These are phyloP conservation scores for Globodera rostochiensis DNA, from an alignment of 1,140 invertebrate genomes.

Conservation along the genomic window DNA sequence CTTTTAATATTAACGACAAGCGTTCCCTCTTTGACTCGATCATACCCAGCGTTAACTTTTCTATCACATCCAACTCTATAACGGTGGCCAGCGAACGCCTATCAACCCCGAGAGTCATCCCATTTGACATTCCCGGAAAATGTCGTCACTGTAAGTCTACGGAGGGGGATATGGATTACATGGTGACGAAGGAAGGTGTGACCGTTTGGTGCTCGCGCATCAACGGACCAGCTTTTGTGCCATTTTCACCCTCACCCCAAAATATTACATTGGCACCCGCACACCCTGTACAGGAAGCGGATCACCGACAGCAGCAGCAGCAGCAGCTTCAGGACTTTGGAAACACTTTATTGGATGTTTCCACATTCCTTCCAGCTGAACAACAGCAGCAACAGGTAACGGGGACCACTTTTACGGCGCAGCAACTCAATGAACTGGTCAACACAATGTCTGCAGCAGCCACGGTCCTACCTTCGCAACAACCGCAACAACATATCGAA, in stretches of 20 bases:
- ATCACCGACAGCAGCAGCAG: too few relatives aligned
- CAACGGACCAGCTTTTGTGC: not conserved
- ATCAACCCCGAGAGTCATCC: not conserved
- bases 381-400: too few relatives aligned
- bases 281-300: too few relatives aligned
- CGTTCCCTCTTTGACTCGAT: not conserved
- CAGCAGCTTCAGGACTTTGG: too few relatives aligned
- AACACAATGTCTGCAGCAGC: too few relatives aligned
- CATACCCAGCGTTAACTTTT: not conserved
- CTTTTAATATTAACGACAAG: not conserved
- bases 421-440: too few relatives aligned
- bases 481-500: too few relatives aligned
- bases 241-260: not conserved
- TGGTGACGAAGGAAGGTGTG: slow-evolving; percentile 12
- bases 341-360: too few relatives aligned
- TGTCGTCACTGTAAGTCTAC: slow-evolving; percentile 14
- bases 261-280: too few relatives aligned
- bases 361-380: too few relatives aligned
- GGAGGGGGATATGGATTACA: slow-evolving; percentile 1
- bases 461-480: too few relatives aligned
- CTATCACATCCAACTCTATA: not conserved
- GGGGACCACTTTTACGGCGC: too few relatives aligned
- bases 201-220: slow-evolving; percentile 9
- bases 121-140: not conserved
- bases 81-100: not conserved